phyloP scores from a whole-genome alignment of 2,888 invertebrate genomes.

The Leptinotarsa peninsularis region DNA sequence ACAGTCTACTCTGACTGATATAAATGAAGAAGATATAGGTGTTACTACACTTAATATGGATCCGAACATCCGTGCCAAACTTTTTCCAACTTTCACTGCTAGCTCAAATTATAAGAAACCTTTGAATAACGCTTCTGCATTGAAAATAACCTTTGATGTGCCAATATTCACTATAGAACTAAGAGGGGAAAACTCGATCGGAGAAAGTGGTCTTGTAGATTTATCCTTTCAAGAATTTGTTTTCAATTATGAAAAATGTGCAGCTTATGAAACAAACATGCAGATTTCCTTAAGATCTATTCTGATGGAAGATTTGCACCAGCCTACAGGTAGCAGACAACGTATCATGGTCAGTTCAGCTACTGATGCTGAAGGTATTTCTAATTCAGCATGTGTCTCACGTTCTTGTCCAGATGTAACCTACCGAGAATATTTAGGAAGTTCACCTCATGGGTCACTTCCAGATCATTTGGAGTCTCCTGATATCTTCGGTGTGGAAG shows the following conservation, averaged over 20 bases:
- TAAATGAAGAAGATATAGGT: constrained; percentile 66
- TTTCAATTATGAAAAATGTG: constrained; percentile 78
- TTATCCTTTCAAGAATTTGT: constrained; percentile 86
- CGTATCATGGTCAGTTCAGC: constrained; percentile 83
- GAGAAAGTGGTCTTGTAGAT: constrained; percentile 85
- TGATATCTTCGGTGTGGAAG: constrained; percentile 64
- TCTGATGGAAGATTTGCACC: constrained; percentile 90
- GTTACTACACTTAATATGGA: constrained; percentile 72
- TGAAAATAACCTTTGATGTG: constrained; percentile 76
- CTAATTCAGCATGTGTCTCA: constrained; percentile 73
- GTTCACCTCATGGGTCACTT: constrained; percentile 67
- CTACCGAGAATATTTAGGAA: constrained; percentile 53
- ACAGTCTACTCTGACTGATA: constrained; percentile 58
- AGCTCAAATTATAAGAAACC: constrained; percentile 33
- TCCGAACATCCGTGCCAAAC: constrained; percentile 73
- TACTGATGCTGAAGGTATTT: constrained; percentile 61
- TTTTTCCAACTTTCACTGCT: constrained; percentile 59
- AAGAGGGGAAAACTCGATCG: constrained; percentile 76
- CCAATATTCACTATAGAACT: constrained; percentile 82
- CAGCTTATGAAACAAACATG: constrained; percentile 78
- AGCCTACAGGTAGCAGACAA: constrained; percentile 78
- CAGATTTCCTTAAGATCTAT: constrained; percentile 87
- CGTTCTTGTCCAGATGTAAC: constrained; percentile 85
- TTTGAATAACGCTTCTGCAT: constrained; percentile 30
- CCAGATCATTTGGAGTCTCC: constrained; percentile 72